A percentile compares a stretch with the other conserved stretches of the same genome.
Conservation (phyloP, 2,113 vertebrate genomes). For the Bubo scandiacus region DNA sequence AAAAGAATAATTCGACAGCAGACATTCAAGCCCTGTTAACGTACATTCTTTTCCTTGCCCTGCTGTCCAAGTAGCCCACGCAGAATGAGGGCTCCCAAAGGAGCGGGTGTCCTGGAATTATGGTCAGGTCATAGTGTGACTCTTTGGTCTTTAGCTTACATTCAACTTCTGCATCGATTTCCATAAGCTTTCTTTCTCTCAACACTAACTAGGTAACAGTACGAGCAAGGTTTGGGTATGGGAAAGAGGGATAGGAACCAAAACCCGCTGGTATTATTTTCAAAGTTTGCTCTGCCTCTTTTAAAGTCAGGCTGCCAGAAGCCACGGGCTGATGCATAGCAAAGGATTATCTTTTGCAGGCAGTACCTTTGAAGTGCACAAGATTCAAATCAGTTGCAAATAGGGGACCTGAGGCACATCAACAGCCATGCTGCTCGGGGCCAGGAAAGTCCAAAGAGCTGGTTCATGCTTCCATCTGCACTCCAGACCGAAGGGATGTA, state of each 20-base stretch:
- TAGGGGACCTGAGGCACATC: not conserved
- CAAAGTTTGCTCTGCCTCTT: not conserved
- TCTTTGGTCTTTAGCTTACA: not conserved
- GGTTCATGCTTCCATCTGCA: conserved; percentile 37
- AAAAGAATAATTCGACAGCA: not conserved
- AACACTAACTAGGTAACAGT: not conserved
- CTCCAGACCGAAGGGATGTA: conserved; percentile 28
- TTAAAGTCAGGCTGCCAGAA: conserved; percentile 30
- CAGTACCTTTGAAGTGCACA: conserved; percentile 45
- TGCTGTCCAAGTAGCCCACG: not conserved
- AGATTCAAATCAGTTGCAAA: conserved; percentile 57
- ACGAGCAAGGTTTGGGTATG: not conserved
- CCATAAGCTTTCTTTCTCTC: not conserved
- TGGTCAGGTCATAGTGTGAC: not conserved
- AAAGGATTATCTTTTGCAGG: conserved; percentile 15
- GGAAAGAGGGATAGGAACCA: not conserved
- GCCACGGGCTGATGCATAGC: not conserved
- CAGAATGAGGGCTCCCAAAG: not conserved
- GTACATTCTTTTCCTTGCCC: not conserved
- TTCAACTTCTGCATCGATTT: not conserved
- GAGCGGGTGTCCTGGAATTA: not conserved
- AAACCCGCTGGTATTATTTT: not conserved
- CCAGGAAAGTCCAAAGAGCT: conserved; percentile 49
- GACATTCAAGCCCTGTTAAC: not conserved
- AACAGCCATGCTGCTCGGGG: conserved; percentile 18